phyloP scores from a whole-genome alignment of 2,113 vertebrate genomes.

The Nematolebias whitei region DNA sequence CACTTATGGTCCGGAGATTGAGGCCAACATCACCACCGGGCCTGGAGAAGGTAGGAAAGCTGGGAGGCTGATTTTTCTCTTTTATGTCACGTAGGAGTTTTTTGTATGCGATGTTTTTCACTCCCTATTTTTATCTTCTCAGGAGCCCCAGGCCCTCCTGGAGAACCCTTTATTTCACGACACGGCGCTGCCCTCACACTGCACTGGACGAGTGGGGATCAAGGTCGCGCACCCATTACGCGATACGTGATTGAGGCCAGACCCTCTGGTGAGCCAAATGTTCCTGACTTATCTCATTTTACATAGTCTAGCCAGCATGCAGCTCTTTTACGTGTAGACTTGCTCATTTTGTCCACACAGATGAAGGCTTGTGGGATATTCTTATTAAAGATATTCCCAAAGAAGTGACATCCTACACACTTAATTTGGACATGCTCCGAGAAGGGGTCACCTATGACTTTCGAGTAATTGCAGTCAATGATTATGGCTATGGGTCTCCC shows the following conservation, averaged over 20 bases:
- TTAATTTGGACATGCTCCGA: constrained; percentile 93
- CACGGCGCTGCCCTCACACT: constrained; percentile 92
- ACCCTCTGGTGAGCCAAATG: constrained; percentile 85
- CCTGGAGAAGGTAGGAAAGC: constrained; percentile 89
- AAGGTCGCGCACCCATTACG: constrained; percentile 91
- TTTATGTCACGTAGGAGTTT: neutral
- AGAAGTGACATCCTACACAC: constrained; percentile 96
- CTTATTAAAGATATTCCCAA: constrained; percentile 98
- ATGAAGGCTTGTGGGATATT: constrained; percentile 98
- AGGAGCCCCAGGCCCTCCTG: constrained; percentile 95
- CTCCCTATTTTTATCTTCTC: constrained; percentile 6
- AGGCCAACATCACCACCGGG: constrained; percentile 95
- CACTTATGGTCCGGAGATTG: constrained; percentile 91
- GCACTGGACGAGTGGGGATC: constrained; percentile 95
- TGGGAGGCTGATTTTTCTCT: neutral
- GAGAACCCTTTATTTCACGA: constrained; percentile 92
- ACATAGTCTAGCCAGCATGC: neutral
- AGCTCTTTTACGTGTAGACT: neutral
- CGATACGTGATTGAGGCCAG: constrained; percentile 95
- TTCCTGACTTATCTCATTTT: neutral
- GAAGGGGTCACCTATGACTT: constrained; percentile 97
- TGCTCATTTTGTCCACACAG: constrained; percentile 66
- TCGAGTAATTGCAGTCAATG: constrained; percentile 94
- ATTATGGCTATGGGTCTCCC: constrained; percentile 95
- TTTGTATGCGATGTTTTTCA: neutral